Evolutionary conservation across 2,888 invertebrate species (phyloP).

Genomic region (Ormyrus labotus): DNA sequence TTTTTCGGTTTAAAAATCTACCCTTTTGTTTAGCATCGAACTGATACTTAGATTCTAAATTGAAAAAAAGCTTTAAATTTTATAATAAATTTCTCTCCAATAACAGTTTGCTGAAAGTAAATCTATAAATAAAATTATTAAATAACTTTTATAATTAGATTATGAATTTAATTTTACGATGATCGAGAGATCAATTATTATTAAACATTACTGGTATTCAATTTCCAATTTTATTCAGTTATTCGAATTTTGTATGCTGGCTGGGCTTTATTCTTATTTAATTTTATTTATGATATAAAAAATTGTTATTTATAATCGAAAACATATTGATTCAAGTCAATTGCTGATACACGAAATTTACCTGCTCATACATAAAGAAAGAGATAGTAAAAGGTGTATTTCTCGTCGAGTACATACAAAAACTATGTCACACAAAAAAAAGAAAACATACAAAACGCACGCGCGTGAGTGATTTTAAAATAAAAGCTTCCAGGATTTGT

Average conservation of each 20-base stretch:
- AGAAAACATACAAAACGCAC: slow-evolving; percentile 8
- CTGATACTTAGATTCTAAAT: too few relatives aligned
- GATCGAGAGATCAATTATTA: neutral
- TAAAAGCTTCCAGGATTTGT: slow-evolving; percentile 44
- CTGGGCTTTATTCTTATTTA: slow-evolving; percentile 5
- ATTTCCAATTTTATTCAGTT: neutral
- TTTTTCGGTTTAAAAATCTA: too few relatives aligned
- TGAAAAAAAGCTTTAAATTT: too few relatives aligned
- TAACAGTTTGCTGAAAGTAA: neutral
- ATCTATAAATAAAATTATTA: neutral
- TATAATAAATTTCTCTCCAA: too few relatives aligned
- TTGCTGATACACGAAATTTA: slow-evolving; percentile 21
- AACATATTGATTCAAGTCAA: slow-evolving; percentile 25
- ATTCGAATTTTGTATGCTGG: neutral
- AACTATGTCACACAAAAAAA: slow-evolving; percentile 20
- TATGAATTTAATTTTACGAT: too few relatives aligned
- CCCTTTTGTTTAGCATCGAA: too few relatives aligned
- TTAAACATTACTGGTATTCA: neutral
- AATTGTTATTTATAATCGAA: neutral
- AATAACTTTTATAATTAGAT: too few relatives aligned
- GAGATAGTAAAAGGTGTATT: slow-evolving; percentile 17
- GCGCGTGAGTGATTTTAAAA: slow-evolving; percentile 23
- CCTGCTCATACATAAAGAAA: neutral
- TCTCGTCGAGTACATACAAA: slow-evolving; percentile 4
- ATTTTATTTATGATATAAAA: neutral